Evolutionary conservation across 1,140 invertebrate genomes (phyloP), one percentile per base, ranked within the genome.

Genomic region (Drosophila burlai): DNA sequence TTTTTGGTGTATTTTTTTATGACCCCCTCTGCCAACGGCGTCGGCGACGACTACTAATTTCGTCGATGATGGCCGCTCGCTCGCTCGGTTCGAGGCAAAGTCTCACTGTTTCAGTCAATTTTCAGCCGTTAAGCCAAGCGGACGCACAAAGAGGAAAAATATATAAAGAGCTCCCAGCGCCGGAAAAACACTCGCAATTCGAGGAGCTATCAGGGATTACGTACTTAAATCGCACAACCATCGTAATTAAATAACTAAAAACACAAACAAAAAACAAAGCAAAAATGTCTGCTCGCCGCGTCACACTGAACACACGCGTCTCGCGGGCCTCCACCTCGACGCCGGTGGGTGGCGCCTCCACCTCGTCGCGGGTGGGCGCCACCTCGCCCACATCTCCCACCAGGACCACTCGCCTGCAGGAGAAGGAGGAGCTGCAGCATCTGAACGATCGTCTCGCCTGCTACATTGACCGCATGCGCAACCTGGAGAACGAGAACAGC

Each of bases 391-490:
- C 91, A 13, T 98, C 97, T 82, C 98, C 98, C 42, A 97, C 97
- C 5, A 95, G 98, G 69, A 95, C 98, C 64, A 97, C 96, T 13
- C 96, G 98, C 26, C 94, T 98, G 16, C 97, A 99, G 93, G 99
- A 99, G 93, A 99, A 99, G 93, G 96, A 96, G 81, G 97, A 98
- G 80, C 94, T 99, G 74, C 97, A 97, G 93, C 97, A 98, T 93
- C 94, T 99, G 16, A 99, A 99, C 93, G 98, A 99, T 93, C 97
- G 99, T 57, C 94, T 99, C 52, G 99, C 99, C 10, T 95, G 95
- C 50, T 99, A 99, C 92, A 99, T 99, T 83, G 98, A 99, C 81
- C 95, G 96, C 91, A 98, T 99, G 47, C 95, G 98, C 49, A 95
- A 96, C 77, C 94, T 99, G 77, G 98, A 99, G 94, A 94, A 94